Evolutionary conservation across 2,797 vertebrate genomes (phyloP).

Genomic region (Philypnodon macrostomus): DNA sequence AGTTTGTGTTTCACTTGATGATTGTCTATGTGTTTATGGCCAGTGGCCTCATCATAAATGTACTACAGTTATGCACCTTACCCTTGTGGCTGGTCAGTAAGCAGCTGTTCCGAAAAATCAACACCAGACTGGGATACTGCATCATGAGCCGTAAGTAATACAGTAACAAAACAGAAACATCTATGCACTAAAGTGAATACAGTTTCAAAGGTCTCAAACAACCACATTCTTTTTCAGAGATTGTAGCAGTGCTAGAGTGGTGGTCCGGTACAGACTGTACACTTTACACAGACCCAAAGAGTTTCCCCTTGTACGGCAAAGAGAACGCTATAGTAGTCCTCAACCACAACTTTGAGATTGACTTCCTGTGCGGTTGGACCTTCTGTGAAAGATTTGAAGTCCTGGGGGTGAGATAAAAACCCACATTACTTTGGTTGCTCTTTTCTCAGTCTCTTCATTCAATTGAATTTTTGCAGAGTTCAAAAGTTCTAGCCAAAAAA

Average conservation of each 20-base stretch:
- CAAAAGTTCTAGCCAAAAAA: conserved; percentile 95
- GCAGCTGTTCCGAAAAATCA: conserved; percentile 89
- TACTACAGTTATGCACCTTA: conserved; percentile 86
- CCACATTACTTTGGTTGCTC: not conserved
- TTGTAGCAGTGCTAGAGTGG: conserved; percentile 94
- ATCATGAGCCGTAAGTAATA: conserved; percentile 89
- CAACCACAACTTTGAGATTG: conserved; percentile 95
- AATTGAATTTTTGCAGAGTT: conserved; percentile 76
- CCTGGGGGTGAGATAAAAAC: conserved; percentile 84
- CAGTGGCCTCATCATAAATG: conserved; percentile 89
- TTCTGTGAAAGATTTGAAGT: conserved; percentile 93
- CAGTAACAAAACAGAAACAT: too few species aligned
- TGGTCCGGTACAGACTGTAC: conserved; percentile 93
- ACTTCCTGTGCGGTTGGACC: conserved; percentile 96
- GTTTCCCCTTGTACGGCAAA: conserved; percentile 82
- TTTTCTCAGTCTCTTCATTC: not conserved
- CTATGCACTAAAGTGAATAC: too few species aligned
- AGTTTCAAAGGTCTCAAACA: too few species aligned
- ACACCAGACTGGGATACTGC: conserved; percentile 89
- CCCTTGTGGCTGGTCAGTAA: conserved; percentile 88
- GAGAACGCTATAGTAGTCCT: conserved; percentile 93
- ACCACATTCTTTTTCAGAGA: conserved; percentile 73
- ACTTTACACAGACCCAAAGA: conserved; percentile 86
- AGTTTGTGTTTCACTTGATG: conserved; percentile 88
- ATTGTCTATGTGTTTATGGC: conserved; percentile 92